These are phyloP conservation scores for Prostheceraeus crozeri DNA, from an alignment of 2,888 invertebrate genomes.

Conservation along the genomic window DNA sequence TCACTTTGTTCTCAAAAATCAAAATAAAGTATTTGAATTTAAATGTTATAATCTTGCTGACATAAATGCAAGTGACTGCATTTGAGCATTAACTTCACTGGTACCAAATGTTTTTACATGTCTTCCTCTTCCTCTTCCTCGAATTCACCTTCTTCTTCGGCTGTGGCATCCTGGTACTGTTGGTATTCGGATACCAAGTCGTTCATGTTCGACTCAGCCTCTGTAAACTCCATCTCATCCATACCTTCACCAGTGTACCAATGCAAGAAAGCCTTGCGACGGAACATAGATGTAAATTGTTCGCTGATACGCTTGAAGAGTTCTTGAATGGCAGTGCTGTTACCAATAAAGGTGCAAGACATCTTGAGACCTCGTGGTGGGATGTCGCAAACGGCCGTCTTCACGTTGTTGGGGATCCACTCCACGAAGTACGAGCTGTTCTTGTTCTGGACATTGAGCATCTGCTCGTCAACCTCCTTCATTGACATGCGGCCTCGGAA, in stretches of 20 bases:
- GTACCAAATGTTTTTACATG: no score
- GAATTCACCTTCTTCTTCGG: no score
- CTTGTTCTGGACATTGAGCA: slow-evolving; percentile 86
- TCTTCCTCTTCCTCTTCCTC: no score
- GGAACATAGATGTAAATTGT: slow-evolving; percentile 65
- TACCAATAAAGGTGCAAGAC: slow-evolving; percentile 74
- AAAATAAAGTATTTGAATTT: no score
- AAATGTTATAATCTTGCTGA: no score
- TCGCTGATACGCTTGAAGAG: slow-evolving; percentile 42
- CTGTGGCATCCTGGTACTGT: slow-evolving; percentile 33
- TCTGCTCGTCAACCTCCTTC: slow-evolving; percentile 63
- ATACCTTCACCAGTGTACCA: slow-evolving; percentile 37
- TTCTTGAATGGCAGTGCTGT: slow-evolving; percentile 42
- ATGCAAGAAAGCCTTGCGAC: slow-evolving; percentile 33
- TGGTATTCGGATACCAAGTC: slow-evolving; percentile 33
- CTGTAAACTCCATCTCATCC: slow-evolving; percentile 37
- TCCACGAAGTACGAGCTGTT: slow-evolving; percentile 73
- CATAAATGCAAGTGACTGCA: no score
- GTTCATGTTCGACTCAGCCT: slow-evolving; percentile 34
- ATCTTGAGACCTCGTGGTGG: slow-evolving; percentile 76
- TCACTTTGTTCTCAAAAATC: no score
- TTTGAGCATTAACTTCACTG: no score
- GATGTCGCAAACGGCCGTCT: slow-evolving; percentile 79
- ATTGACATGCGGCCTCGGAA: slow-evolving; percentile 34
- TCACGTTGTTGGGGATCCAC: slow-evolving; percentile 85